These are phyloP conservation scores for Hydrozoanthus tunicans DNA, from an alignment of 64 coral and sea anemone genomes.

Conservation along the genomic window DNA sequence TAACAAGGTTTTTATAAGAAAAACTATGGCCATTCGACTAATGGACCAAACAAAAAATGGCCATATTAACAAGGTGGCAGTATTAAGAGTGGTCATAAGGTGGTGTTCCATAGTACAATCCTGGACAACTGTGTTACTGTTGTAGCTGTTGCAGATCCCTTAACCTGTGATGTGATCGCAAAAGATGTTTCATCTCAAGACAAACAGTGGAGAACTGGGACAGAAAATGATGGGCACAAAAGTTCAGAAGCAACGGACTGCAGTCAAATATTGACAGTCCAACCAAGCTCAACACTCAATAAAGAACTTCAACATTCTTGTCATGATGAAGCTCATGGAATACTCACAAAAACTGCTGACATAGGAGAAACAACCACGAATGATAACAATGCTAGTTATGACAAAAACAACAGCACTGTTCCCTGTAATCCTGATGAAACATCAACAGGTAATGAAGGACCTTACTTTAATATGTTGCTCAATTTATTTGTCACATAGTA, in stretches of 20 bases:
- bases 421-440: not conserved
- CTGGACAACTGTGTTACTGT: not conserved
- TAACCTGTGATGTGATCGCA: not conserved
- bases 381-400: not conserved
- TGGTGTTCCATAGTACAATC: not conserved
- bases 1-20: too few relatives aligned
- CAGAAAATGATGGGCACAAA: not conserved
- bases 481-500: not conserved
- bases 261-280: not conserved
- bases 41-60: too few relatives aligned
- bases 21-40: too few relatives aligned
- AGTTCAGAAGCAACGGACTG: not conserved
- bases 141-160: conserved; percentile 9
- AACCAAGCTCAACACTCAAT: not conserved
- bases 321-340: not conserved
- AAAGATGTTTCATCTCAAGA: not conserved
- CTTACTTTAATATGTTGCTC: not conserved
- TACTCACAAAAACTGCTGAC: conserved; percentile 3
- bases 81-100: not conserved
- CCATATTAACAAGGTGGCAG: too few relatives aligned
- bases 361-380: not conserved
- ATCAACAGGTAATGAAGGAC: not conserved
- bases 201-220: not conserved
- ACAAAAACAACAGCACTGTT: not conserved
- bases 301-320: not conserved